Evolutionary conservation across 2,113 vertebrate species (phyloP).

Genomic region (Ranitomeya variabilis): DNA sequence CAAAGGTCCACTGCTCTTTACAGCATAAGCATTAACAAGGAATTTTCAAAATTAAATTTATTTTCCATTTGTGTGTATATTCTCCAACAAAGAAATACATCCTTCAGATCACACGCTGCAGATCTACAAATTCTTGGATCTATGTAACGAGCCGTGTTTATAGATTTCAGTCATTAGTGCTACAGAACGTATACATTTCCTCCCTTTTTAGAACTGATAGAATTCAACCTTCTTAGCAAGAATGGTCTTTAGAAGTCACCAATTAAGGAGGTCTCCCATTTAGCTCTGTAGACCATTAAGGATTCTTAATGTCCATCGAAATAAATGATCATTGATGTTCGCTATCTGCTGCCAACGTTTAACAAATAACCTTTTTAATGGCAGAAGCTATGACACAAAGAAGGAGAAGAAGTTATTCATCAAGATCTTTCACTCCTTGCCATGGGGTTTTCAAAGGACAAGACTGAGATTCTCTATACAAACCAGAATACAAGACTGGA

Average conservation of each 20-base stretch:
- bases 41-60: conserved; percentile 10
- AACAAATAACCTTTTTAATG: conserved; percentile 35
- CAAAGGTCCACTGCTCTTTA: conserved; percentile 5
- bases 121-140: neutral
- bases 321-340: conserved; percentile 29
- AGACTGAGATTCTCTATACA: conserved; percentile 1
- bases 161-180: neutral
- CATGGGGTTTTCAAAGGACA: conserved; percentile 15
- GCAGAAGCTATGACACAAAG: conserved; percentile 16
- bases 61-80: conserved; percentile 2
- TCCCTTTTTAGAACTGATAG: neutral
- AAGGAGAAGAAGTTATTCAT: conserved; percentile 22
- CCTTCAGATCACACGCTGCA: neutral
- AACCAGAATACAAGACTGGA: conserved; percentile 7
- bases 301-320: conserved; percentile 40
- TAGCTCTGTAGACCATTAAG: conserved; percentile 31
- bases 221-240: neutral
- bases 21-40: neutral
- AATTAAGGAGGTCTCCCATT: neutral
- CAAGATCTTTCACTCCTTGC: conserved; percentile 2
- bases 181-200: neutral
- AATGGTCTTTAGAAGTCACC: neutral
- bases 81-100: neutral
- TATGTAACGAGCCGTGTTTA: neutral
- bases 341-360: conserved; percentile 31